Evolutionary conservation across 2,888 invertebrate genomes (phyloP), one percentile per base, ranked within the genome.

Genomic region (Polymixis lichenea): DNA sequence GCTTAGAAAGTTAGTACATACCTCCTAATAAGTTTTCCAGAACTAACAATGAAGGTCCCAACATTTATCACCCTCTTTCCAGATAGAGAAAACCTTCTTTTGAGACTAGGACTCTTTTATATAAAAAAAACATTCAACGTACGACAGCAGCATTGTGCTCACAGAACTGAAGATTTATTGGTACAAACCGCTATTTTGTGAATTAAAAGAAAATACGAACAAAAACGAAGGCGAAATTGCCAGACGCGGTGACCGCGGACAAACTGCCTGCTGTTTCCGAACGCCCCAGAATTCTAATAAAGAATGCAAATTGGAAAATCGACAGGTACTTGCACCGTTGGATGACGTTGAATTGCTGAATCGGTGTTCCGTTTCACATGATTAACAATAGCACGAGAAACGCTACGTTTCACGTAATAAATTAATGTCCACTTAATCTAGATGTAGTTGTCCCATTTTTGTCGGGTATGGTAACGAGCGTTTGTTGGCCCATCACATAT

Each of bases 81-180:
- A 78, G 72, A 86, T 65, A 67, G 61, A 86, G 28, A 75, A 80
- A 82, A 85, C 75, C 73, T 66, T 80, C 64, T 76, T 83, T 77
- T 62, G 22, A 75, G 46, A 79, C 85, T 82, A 83, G 77, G 87
- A 86, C 83, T 89, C 85, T 87, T 82, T 80, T 86, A 88, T 88
- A 91, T 91, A 91, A 22, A 72, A 64, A 93, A 92, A 91, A 87
- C 85, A 84, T 88, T 90, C 88, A 89, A 90, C 89, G 87, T 87
- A 80, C 87, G 83, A 89, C 90, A 84, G 77, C 78, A 85, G 86
- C 85, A 92, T 92, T 92, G 91, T 92, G 84, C 77, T 82, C 77
- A 85, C 82, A 82, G 66, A 81, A 74, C 86, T 82, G 86, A 90
- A 92, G 93, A 94, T 93, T 93, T 93, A 94, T 94, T 90, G 87